Base-by-base conservation (phyloP, 2,888 invertebrate species). In the Thymelicus sylvestris region DNA sequence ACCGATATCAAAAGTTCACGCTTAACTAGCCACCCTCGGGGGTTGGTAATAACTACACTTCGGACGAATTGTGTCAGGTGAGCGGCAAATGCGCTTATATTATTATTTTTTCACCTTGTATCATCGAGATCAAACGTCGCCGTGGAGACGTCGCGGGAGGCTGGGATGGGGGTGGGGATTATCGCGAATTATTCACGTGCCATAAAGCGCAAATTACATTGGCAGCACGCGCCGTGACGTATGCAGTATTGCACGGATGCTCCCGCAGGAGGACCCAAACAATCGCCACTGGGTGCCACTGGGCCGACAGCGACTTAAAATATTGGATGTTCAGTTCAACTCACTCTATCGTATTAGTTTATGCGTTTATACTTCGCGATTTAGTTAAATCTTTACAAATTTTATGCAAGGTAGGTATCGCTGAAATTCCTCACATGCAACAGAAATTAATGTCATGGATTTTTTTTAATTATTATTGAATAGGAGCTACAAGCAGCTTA, bases 1-100 rank as follows among this genome's bases (percentile, higher is more conserved):
- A 84, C 88, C 89, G 88, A 92, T 92, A 93, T 92, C 88, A 92
- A 92, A 89, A 88, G 92, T 91, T 92, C 86, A 91, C 92, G 92
- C 93, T 92, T 92, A 91, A 92, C 93, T 92, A 91, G 85, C 85
- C 89, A 89, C 91, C 92, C 88, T 86, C 79, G 77, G 84, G 74
- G 84, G 85, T 85, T 83, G 86, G 86, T 86, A 88, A 87, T 90
- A 89, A 90, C 90, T 89, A 89, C 84, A 84, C 83, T 83, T 80
- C 84, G 88, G 86, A 82, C 83, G 85, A 86, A 89, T 89, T 88
- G 91, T 90, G 89, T 78, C 91, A 91, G 90, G 90, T 92, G 89
- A 90, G 81, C 80, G 77, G 77, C 80, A 88, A 92, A 91, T 92
- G 86, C 88, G 91, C 91, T 92, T 91, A 90, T 87, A 91, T 90